Conservation (phyloP, 30 jellyfish, hydroid and myxozoan genomes). For the Catostylus mosaicus region DNA sequence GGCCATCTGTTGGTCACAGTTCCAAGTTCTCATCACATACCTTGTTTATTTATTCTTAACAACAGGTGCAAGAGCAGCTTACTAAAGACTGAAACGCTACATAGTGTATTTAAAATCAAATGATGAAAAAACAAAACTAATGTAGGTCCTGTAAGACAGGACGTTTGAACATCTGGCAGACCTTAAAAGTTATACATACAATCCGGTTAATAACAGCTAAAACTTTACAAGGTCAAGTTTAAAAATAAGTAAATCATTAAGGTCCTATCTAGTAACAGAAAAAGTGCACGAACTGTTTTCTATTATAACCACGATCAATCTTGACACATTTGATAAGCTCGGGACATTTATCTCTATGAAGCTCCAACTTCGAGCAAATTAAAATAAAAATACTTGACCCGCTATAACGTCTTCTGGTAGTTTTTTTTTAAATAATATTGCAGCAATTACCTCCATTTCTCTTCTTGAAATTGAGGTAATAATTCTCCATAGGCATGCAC, state of each 20-base stretch:
- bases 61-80: too few relatives aligned
- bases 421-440: constrained; percentile 23
- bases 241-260: background rate
- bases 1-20: too few relatives aligned
- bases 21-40: too few relatives aligned
- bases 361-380: constrained; percentile 13
- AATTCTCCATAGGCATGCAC: constrained; percentile 34
- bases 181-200: constrained; percentile 35
- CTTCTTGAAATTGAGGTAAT: background rate
- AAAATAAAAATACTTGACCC: constrained; percentile 45
- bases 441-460: constrained; percentile 34
- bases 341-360: background rate
- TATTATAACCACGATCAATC: background rate
- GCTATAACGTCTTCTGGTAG: constrained; percentile 7
- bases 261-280: background rate
- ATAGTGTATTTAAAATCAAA: background rate
- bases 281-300: background rate
- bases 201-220: constrained; percentile 27
- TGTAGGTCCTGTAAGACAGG: constrained; percentile 1
- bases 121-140: constrained; percentile 23
- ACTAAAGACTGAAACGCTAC: background rate
- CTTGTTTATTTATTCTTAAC: too few relatives aligned
- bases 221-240: constrained; percentile 31
- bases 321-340: constrained; percentile 6
- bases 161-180: background rate